These are phyloP conservation scores for Beris morrisii DNA, from an alignment of 2,888 invertebrate genomes.

Conservation along the genomic window DNA sequence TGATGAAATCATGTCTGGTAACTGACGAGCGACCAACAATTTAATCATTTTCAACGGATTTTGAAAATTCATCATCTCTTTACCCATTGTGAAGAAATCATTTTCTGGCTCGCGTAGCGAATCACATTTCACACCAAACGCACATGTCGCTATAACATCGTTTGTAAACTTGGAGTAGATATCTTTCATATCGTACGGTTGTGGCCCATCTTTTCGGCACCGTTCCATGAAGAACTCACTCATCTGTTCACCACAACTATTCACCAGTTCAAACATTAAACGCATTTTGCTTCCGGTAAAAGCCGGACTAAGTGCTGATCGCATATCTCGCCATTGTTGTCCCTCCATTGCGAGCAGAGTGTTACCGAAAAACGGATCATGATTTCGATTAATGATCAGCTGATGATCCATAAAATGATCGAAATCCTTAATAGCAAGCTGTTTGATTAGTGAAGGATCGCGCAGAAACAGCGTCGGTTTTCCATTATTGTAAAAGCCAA, in stretches of 20 bases:
- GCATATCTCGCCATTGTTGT: constrained; percentile 55
- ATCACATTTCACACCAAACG: constrained; percentile 59
- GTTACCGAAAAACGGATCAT: constrained; percentile 4
- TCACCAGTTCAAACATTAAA: constrained; percentile 55
- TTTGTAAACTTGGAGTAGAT: constrained; percentile 57
- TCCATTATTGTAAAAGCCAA: background rate
- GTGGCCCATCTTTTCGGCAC: constrained; percentile 45
- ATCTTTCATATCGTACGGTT: constrained; percentile 55
- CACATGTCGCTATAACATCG: constrained; percentile 61
- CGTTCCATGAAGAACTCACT: constrained; percentile 4
- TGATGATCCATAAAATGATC: constrained; percentile 18
- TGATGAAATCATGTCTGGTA: background rate
- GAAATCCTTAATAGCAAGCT: constrained; percentile 14
- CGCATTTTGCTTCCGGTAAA: constrained; percentile 59
- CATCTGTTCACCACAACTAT: constrained; percentile 45
- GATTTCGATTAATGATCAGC: background rate
- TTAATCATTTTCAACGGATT: background rate
- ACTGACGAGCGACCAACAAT: background rate
- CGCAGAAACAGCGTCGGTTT: background rate
- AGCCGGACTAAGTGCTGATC: constrained; percentile 55
- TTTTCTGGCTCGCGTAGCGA: constrained; percentile 57
- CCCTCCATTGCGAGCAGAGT: constrained; percentile 51
- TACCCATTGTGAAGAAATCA: background rate
- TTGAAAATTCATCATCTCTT: background rate
- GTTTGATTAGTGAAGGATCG: constrained; percentile 11